phyloP scores from a whole-genome alignment of 2,113 vertebrate genomes.

The Neofelis nebulosa region DNA sequence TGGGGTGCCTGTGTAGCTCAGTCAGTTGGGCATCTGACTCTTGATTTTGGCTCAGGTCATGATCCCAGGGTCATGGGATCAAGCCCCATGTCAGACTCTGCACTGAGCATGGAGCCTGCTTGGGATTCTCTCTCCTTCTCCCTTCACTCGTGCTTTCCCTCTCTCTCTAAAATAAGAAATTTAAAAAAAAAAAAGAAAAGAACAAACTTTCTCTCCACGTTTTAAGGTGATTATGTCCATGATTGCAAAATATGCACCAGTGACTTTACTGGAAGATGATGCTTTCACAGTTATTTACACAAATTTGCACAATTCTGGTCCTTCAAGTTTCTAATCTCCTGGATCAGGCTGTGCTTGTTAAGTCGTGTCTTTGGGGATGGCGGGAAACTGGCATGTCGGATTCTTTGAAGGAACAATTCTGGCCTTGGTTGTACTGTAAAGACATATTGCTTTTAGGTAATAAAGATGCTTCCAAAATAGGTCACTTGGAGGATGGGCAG shows the following conservation, averaged over 20 bases:
- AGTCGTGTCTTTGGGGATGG: not conserved
- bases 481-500: not conserved
- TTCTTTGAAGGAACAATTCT: not conserved
- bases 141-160: no score
- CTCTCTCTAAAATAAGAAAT: no score
- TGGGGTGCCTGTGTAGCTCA: no score
- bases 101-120: no score
- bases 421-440: not conserved
- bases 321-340: not conserved
- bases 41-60: no score
- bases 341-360: not conserved
- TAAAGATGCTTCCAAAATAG: not conserved
- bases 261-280: not conserved
- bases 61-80: no score
- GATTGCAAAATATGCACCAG: not conserved
- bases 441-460: not conserved
- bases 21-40: no score
- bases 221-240: not conserved
- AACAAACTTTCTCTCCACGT: not conserved
- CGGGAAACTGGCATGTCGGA: not conserved
- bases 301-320: not conserved
- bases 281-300: not conserved
- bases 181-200: no score
- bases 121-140: no score
- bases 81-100: no score